Evolutionary conservation across 1,140 invertebrate genomes (phyloP).

Genomic region (Macrosteles quadrilineatus): DNA sequence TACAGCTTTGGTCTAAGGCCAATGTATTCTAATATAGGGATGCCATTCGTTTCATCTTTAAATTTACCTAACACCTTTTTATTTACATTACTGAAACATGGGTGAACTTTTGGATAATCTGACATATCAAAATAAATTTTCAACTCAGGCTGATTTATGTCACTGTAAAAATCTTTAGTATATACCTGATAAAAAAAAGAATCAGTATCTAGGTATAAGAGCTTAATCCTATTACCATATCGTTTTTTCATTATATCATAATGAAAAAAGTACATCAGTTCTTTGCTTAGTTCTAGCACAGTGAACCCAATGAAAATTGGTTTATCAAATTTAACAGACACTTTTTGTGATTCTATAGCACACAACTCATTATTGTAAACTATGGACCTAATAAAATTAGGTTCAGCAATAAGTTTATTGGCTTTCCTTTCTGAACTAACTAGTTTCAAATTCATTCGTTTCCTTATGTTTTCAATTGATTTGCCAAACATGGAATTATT

Average conservation of each 20-base stretch:
- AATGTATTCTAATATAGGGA: slow-evolving; percentile 49
- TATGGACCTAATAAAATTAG: slow-evolving; percentile 30
- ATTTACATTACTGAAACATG: slow-evolving; percentile 28
- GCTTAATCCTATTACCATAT: slow-evolving; percentile 33
- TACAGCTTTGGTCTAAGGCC: slow-evolving; percentile 53
- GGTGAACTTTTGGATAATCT: slow-evolving; percentile 37
- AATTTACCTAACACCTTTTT: slow-evolving; percentile 55
- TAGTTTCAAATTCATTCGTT: slow-evolving; percentile 43
- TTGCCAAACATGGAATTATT: slow-evolving; percentile 49
- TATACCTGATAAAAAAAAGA: slow-evolving; percentile 47
- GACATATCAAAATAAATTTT: slow-evolving; percentile 36
- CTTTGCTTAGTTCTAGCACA: slow-evolving; percentile 36
- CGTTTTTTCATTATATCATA: slow-evolving; percentile 30
- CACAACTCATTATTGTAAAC: slow-evolving; percentile 36
- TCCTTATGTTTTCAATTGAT: slow-evolving; percentile 47
- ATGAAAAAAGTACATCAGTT: slow-evolving; percentile 38
- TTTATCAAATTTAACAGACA: slow-evolving; percentile 26
- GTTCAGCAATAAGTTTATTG: slow-evolving; percentile 33
- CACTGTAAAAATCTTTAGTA: slow-evolving; percentile 36
- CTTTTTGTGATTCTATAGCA: slow-evolving; percentile 26
- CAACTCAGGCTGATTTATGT: slow-evolving; percentile 29
- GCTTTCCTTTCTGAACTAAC: slow-evolving; percentile 41
- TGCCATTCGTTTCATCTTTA: slow-evolving; percentile 54
- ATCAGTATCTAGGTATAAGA: slow-evolving; percentile 51
- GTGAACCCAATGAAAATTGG: slow-evolving; percentile 32